A percentile compares a stretch with the other conserved stretches of the same genome.
These are phyloP conservation scores for human DNA, from an alignment of 2,113 vertebrate genomes.

Conservation along the genomic window GRCh38 chr11:57004501-57005000, in stretches of 20 bases:
- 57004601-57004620: background rate
- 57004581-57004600: background rate
- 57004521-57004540: background rate
- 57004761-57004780: background rate
- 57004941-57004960: background rate
- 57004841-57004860: no score
- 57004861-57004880: background rate
- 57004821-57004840: no score
- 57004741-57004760: background rate
- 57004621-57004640: background rate
- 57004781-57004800: background rate
- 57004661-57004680: background rate
- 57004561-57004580: background rate
- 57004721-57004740: background rate
- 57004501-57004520: background rate
- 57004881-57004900: no score
- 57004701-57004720: background rate
- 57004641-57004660: background rate
- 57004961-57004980: background rate
- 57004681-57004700: background rate
- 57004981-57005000: background rate
- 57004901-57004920: background rate
- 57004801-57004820: background rate
- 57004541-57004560: background rate
- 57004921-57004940: background rate